Percentiles rank a stretch among this genome's conserved stretches.
Evolutionary conservation across 1,140 invertebrate genomes (phyloP).

Genomic region (Cyclargus thomasi): DNA sequence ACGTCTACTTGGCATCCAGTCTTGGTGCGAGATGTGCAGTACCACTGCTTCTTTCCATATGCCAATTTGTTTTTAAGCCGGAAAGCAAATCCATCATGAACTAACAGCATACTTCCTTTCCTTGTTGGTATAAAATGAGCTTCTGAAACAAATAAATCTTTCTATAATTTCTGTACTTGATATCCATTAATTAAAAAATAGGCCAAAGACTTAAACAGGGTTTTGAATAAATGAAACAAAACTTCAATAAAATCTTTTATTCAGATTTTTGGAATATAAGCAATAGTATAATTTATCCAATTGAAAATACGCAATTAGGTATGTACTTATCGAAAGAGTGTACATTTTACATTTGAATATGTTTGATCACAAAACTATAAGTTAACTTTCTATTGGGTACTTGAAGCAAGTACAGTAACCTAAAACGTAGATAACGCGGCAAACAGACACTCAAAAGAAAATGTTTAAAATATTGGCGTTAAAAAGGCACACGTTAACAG

Average conservation of each 20-base stretch:
- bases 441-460: not conserved
- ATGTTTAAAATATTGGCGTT: not conserved
- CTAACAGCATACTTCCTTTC: conserved; percentile 59
- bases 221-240: no score
- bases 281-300: not conserved
- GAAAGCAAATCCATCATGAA: conserved; percentile 62
- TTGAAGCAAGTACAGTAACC: conserved; percentile 2
- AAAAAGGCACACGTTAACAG: not conserved
- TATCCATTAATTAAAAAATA: no score
- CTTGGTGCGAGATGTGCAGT: conserved; percentile 59
- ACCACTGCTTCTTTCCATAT: conserved; percentile 69
- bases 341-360: not conserved
- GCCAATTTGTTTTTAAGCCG: conserved; percentile 66
- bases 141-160: conserved; percentile 39
- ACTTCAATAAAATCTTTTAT: no score
- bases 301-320: not conserved
- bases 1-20: conserved; percentile 63
- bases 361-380: not conserved
- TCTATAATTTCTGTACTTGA: not conserved
- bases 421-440: not conserved
- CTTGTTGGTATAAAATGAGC: conserved; percentile 62
- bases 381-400: not conserved
- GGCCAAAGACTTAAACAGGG: no score
- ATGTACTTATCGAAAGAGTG: not conserved
- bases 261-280: no score